Base-by-base conservation (phyloP, 1,140 invertebrate species). In the Hermatobates lingyangjiaoensis region DNA sequence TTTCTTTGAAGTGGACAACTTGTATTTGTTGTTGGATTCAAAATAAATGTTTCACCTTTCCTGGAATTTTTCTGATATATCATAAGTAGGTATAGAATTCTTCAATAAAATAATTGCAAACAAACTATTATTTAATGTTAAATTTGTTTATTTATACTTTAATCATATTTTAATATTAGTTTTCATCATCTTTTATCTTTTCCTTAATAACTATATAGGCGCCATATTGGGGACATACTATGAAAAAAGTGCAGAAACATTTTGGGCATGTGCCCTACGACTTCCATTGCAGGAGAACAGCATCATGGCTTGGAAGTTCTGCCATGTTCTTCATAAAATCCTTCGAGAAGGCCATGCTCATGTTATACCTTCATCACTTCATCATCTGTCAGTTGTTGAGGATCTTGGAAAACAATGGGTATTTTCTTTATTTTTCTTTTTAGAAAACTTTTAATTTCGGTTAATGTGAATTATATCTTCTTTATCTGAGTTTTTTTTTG, bases 161-260 rank as follows among this genome's bases (percentile, higher is more conserved):
- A n/a, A n/a, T n/a, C n/a, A n/a, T n/a, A n/a, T n/a, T n/a, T n/a
- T n/a, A n/a, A n/a, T n/a, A n/a, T n/a, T n/a, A n/a, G n/a, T n/a
- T n/a, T n/a, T n/a, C n/a, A n/a, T n/a, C n/a, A n/a, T n/a, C n/a
- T n/a, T n/a, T n/a, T n/a, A 46, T 18, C 12, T 54, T 55, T 56
- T 58, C 60, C 60, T 67, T 63, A 62, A 61, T 51, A 42, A 26
- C 57, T 24, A 4, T 48, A 39, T 38, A 81, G 89, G 81, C 65
- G 80, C 87, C 3, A 91, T 96, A 59, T 88, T 96, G 59, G 90
- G 90, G 24, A 94, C 92, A n/a, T 94, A 89, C 66, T 83, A 87
- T 61, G 87, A 90, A 57, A 87, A 89, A 68, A 87, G 88, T 62
- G 87, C 80, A 1, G 70, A 78, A 60, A 81, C 84, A 23, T 96